Evolutionary conservation across 2,888 invertebrate species (phyloP).

Genomic region (Mayetiola destructor): DNA sequence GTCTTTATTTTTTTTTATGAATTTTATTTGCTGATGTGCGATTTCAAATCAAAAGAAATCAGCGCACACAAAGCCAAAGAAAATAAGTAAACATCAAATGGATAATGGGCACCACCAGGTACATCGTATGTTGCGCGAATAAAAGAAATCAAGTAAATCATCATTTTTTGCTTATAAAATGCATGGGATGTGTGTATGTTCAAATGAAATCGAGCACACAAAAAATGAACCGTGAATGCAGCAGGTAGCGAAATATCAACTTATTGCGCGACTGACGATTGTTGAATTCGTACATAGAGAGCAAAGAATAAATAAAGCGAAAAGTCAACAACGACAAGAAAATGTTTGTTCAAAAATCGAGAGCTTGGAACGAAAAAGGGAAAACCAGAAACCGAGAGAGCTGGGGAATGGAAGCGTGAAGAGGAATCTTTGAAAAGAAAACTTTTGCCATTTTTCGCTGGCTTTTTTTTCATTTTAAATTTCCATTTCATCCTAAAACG

Average conservation of each 20-base stretch:
- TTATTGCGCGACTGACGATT: background rate
- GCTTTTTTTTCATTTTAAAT: background rate
- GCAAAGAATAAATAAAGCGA: no score
- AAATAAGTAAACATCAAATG: no score
- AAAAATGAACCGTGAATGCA: background rate
- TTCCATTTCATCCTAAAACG: no score
- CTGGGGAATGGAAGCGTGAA: background rate
- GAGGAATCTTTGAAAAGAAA: no score
- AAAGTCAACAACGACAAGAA: background rate
- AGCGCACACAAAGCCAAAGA: background rate
- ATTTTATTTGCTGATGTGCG: background rate
- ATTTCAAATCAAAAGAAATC: conserved; percentile 4
- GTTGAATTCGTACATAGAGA: background rate
- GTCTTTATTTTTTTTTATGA: background rate
- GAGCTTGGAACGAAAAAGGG: background rate
- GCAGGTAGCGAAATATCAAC: background rate
- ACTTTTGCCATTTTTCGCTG: background rate
- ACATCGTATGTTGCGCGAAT: no score
- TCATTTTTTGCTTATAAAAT: no score
- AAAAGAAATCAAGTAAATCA: no score
- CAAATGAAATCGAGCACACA: no score
- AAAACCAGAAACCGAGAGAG: background rate
- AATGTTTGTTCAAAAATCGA: no score
- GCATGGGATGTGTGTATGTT: no score
- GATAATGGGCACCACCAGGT: no score